A percentile compares a stretch with the other conserved stretches of the same genome.
phyloP scores from a whole-genome alignment of 2,888 invertebrate species.

The Cylindroiulus punctatus region DNA sequence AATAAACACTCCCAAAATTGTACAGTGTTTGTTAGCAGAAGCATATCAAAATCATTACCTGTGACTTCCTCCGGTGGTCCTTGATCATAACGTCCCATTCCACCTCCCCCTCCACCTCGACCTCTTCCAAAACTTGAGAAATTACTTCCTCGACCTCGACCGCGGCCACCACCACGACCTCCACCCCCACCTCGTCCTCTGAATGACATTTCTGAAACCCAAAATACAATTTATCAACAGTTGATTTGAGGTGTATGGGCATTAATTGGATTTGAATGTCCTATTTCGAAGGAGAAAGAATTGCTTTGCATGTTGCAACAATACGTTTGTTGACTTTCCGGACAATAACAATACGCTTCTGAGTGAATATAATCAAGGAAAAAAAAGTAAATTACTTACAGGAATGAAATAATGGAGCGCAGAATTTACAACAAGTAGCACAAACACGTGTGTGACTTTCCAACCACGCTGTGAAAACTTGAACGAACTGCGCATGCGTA shows the following conservation, averaged over 20 bases:
- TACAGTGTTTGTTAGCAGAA: too few species aligned
- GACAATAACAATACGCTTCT: background rate
- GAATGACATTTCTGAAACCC: constrained; percentile 38
- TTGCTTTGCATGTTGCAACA: background rate
- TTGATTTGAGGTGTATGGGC: too few species aligned
- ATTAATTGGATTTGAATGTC: too few species aligned
- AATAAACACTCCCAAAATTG: too few species aligned
- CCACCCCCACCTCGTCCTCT: constrained; percentile 32
- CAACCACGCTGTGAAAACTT: background rate
- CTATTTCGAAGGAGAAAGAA: too few species aligned
- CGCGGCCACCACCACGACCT: constrained; percentile 44
- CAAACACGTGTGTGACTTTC: background rate
- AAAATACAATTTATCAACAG: too few species aligned
- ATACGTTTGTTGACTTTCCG: background rate
- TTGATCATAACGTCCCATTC: constrained; percentile 43
- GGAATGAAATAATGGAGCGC: background rate
- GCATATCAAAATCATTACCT: constrained; percentile 48
- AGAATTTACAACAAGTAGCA: background rate
- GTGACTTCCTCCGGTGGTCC: constrained; percentile 53
- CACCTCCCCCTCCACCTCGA: constrained; percentile 36
- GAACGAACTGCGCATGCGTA: background rate
- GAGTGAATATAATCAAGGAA: background rate
- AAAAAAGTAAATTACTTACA: background rate
- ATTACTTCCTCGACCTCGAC: constrained; percentile 42
- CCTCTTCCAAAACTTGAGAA: constrained; percentile 15